phyloP scores from a whole-genome alignment of 2,888 invertebrate genomes.

The Silvanus unidentatus region DNA sequence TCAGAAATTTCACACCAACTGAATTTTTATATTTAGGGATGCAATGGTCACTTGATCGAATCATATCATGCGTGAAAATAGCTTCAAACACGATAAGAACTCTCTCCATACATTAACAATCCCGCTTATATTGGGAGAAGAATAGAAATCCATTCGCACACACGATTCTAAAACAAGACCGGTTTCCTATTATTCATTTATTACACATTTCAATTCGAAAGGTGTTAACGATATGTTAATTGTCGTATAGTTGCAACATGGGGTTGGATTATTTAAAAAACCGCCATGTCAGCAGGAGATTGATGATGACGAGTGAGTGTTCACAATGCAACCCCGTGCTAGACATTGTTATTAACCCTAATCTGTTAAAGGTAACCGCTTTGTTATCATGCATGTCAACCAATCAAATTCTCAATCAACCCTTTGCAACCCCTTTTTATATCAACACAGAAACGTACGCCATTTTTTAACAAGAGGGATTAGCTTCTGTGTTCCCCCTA shows the following conservation, averaged over 20 bases:
- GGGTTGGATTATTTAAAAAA: slow-evolving; percentile 19
- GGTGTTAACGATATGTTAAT: slow-evolving; percentile 10
- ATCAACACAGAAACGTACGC: slow-evolving; percentile 15
- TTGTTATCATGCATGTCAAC: slow-evolving; percentile 25
- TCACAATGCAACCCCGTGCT: slow-evolving; percentile 10
- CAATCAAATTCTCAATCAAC: slow-evolving; percentile 28
- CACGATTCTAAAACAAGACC: slow-evolving; percentile 7
- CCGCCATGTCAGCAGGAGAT: slow-evolving; percentile 32
- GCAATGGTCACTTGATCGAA: slow-evolving; percentile 26
- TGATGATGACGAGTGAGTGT: slow-evolving; percentile 25
- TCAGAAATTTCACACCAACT: slow-evolving; percentile 42
- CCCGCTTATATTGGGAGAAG: neutral
- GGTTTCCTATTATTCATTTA: too few relatives aligned
- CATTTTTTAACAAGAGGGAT: slow-evolving; percentile 24
- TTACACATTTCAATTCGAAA: too few relatives aligned
- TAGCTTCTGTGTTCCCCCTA: slow-evolving; percentile 11
- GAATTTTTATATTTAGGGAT: slow-evolving; percentile 46
- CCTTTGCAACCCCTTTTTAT: slow-evolving; percentile 20
- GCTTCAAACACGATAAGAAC: slow-evolving; percentile 26
- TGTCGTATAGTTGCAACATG: neutral
- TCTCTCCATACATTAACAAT: slow-evolving; percentile 5
- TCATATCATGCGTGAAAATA: slow-evolving; percentile 38
- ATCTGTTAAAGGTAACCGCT: slow-evolving; percentile 31
- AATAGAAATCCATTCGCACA: neutral
- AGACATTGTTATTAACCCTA: slow-evolving; percentile 20